Percentiles rank a stretch among this genome's conserved stretches.
These are phyloP conservation scores for Anguilla marmorata DNA, from an alignment of 2,797 vertebrate genomes.

Conservation along the genomic window DNA sequence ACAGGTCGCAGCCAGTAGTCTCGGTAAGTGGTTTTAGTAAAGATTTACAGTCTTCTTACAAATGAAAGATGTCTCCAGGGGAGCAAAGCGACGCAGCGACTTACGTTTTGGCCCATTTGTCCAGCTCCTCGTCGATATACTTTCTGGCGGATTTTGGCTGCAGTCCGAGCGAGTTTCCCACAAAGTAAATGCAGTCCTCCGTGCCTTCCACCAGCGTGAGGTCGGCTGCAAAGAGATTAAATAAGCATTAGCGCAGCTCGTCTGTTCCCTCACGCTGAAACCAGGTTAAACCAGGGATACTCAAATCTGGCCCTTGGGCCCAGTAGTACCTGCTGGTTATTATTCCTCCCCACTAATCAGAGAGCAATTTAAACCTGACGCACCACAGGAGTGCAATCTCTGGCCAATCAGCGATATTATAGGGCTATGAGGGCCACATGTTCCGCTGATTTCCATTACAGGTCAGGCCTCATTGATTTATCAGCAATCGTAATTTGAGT, in stretches of 20 bases:
- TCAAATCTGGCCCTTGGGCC: background rate
- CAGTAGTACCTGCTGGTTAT: background rate
- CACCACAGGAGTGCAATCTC: background rate
- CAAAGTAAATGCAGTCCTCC: slow-evolving; percentile 82
- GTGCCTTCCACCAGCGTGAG: slow-evolving; percentile 72
- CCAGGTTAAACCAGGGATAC: background rate
- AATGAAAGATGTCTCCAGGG: background rate
- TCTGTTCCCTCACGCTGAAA: background rate
- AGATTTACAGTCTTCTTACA: background rate
- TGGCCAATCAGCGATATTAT: background rate
- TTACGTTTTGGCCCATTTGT: slow-evolving; percentile 91
- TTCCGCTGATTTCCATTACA: background rate
- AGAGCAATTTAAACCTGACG: background rate
- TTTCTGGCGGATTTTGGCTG: slow-evolving; percentile 79
- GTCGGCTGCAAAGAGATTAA: slow-evolving; percentile 69
- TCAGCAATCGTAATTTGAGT: background rate
- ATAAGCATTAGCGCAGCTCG: slow-evolving; percentile 6
- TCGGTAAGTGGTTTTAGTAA: background rate
- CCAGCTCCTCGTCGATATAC: slow-evolving; percentile 87
- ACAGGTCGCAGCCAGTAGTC: background rate
- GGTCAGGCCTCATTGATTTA: background rate
- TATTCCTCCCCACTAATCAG: background rate
- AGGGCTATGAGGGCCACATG: background rate
- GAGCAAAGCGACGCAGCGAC: slow-evolving; percentile 42
- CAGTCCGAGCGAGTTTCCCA: slow-evolving; percentile 89